Percentiles rank a stretch among this genome's conserved stretches.
Evolutionary conservation across 2,113 vertebrate species (phyloP).

Genomic region (Lophius piscatorius): DNA sequence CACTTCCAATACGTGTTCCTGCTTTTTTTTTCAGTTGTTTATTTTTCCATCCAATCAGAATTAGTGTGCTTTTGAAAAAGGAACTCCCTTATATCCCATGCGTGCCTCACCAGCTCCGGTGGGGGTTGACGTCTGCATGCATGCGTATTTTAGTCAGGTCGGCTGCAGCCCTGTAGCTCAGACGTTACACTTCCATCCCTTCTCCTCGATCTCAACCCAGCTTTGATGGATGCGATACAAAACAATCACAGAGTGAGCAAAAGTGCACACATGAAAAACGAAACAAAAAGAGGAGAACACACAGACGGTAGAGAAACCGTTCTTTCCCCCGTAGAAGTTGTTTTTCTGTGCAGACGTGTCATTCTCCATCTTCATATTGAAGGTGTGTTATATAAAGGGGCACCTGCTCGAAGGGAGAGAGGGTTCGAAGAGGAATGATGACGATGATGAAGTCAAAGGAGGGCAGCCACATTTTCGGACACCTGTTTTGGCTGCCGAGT

Average conservation of each 20-base stretch:
- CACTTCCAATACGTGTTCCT: slow-evolving; percentile 71
- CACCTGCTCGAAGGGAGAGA: slow-evolving; percentile 65
- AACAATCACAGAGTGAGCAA: slow-evolving; percentile 39
- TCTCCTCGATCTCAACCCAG: slow-evolving; percentile 33
- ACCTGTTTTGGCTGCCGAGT: slow-evolving; percentile 42
- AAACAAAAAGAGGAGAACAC: slow-evolving; percentile 33
- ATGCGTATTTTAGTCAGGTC: slow-evolving; percentile 71
- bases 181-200: slow-evolving; percentile 68
- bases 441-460: slow-evolving; percentile 46
- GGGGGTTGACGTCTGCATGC: slow-evolving; percentile 78
- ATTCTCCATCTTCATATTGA: slow-evolving; percentile 98
- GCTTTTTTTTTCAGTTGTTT: slow-evolving; percentile 69
- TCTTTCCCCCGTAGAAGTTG: slow-evolving; percentile 61
- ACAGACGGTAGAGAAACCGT: slow-evolving; percentile 35
- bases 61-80: slow-evolving; percentile 73
- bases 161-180: slow-evolving; percentile 71
- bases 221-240: slow-evolving; percentile 37
- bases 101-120: slow-evolving; percentile 63
- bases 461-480: slow-evolving; percentile 49
- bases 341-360: slow-evolving; percentile 75
- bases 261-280: slow-evolving; percentile 5
- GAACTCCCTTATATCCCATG: slow-evolving; percentile 50
- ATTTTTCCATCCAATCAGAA: slow-evolving; percentile 65
- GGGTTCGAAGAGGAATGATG: slow-evolving; percentile 36
- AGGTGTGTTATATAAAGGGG: slow-evolving; percentile 89